Conservation (phyloP, 2,113 vertebrate species). For the Otis tarda region DNA sequence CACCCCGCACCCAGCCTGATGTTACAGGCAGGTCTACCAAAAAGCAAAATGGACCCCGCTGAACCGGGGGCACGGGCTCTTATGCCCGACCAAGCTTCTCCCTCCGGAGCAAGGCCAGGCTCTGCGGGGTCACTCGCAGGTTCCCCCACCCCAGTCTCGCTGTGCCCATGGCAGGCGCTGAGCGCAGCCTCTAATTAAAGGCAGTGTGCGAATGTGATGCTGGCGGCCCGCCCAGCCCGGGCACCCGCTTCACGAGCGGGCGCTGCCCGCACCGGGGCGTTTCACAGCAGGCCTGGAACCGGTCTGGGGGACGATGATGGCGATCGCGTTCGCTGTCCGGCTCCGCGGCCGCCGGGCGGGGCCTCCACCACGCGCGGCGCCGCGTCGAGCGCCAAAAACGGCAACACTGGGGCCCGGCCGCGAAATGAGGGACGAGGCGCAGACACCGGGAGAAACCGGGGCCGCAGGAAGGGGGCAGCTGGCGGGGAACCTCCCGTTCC, state of each 20-base stretch:
- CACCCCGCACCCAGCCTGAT: accelerated
- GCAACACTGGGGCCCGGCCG: background rate
- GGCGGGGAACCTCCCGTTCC: background rate
- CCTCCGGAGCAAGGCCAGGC: too few species aligned
- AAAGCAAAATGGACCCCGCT: accelerated
- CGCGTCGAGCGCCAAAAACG: background rate
- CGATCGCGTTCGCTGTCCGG: background rate
- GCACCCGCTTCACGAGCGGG: too few species aligned
- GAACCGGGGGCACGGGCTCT: too few species aligned
- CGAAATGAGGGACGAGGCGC: background rate
- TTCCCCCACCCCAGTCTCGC: too few species aligned
- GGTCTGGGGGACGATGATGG: conserved; percentile 14
- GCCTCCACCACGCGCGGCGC: background rate
- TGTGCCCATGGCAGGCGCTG: too few species aligned
- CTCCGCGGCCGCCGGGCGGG: background rate
- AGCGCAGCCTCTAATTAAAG: background rate
- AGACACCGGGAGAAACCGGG: background rate
- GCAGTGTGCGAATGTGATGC: background rate
- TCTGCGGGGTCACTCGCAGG: too few species aligned
- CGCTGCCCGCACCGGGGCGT: background rate
- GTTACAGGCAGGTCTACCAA: too few species aligned
- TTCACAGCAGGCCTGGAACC: background rate
- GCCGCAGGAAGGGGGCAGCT: too few species aligned
- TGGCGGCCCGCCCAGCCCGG: background rate
- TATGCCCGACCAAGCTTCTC: too few species aligned